Evolutionary conservation across 2,888 invertebrate genomes (phyloP), one percentile per base, ranked within the genome.

Genomic region (Melinaea marsaeus): DNA sequence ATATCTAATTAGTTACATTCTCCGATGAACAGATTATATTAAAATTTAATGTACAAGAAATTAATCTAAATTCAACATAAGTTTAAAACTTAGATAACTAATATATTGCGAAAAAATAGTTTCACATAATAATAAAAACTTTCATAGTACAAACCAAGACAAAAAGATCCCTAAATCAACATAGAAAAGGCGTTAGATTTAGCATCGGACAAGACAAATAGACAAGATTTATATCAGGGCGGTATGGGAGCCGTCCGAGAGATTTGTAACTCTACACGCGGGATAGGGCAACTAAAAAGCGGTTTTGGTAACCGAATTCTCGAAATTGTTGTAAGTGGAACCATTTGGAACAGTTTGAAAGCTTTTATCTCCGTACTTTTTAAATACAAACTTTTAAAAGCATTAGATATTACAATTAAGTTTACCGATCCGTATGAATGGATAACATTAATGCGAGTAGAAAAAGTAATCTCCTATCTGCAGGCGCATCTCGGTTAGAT

Each of bases 301-400:
- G 67, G 76, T 79, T 78, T 78, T 69, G 70, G 74, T 72, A 77
- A 76, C 76, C 73, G 73, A 72, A 69, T 83, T 83, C 78, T 74
- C 68, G 69, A 77, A 79, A 81, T 74, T 68, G 68, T 68, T 68
- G 72, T 75, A 73, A 77, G 72, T 64, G 70, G 60, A 71, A 69
- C 68, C 66, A 69, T 63, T 66, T 60, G 59, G 67, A 70, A 68
- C 65, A 67, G 61, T 63, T 67, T 67, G 64, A 69, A 67, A 66
- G 67, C 68, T 68, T 68, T 71, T 69, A 65, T 67, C 58, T 63
- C 47, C 34, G 48, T 57, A 56, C 64, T 63, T 62, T 64, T 46
- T 47, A 45, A 5, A 42, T 22, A 22, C 22, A 22, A 22, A 22
- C 22, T 22, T 22, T 22, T 22, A 22, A 22, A 22, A 22, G 22